A percentile compares a stretch with the other conserved stretches of the same genome.
Evolutionary conservation across 2,113 vertebrate genomes (phyloP).

Genomic region (Odobenus rosmarus): DNA sequence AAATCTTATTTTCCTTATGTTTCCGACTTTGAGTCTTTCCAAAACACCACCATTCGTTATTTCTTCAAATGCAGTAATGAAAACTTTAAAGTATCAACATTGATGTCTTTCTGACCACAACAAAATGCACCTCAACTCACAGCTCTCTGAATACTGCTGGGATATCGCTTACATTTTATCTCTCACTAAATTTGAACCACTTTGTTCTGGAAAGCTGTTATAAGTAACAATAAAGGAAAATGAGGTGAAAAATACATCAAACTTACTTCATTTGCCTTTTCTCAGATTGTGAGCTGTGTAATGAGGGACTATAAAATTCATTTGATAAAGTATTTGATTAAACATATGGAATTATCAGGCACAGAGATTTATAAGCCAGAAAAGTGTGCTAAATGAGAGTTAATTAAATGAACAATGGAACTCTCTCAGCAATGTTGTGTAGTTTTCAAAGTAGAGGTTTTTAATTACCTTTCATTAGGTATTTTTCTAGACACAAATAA

Average conservation of each 20-base stretch:
- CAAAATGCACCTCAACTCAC: neutral
- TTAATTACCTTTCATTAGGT: neutral
- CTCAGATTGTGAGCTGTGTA: neutral
- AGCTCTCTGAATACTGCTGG: neutral
- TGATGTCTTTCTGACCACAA: neutral
- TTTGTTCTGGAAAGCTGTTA: neutral
- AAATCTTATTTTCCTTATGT: neutral
- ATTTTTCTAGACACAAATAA: neutral
- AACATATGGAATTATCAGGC: neutral
- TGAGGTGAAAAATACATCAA: neutral
- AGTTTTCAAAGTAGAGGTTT: neutral
- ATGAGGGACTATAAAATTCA: neutral
- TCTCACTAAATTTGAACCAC: neutral
- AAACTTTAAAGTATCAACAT: neutral
- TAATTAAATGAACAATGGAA: neutral
- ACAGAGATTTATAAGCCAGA: neutral
- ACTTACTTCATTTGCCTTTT: neutral
- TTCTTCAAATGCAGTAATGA: neutral
- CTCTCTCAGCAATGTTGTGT: neutral
- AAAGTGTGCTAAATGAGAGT: neutral
- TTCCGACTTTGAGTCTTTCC: neutral
- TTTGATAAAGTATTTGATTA: neutral
- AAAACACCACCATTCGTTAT: neutral
- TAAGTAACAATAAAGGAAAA: neutral
- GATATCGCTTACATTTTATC: neutral